These are phyloP conservation scores for Ridgeia piscesae DNA, from an alignment of 1,140 invertebrate genomes.

Conservation along the genomic window DNA sequence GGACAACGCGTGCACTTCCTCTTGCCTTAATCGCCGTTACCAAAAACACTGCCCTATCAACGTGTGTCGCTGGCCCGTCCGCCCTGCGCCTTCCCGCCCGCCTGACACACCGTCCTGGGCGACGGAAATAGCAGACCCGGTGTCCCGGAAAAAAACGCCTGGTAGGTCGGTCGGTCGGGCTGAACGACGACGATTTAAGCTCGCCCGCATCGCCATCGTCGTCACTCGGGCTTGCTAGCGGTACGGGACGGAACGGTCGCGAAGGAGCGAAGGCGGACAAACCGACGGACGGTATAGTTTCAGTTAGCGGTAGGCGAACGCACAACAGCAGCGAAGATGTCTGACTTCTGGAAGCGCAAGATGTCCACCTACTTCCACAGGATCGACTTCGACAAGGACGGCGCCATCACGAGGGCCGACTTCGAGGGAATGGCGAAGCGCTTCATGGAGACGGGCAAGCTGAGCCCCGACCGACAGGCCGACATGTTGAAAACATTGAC, in stretches of 20 bases:
- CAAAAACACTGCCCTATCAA: slow-evolving; percentile 5
- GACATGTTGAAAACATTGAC: slow-evolving; percentile 4
- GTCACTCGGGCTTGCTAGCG: background rate
- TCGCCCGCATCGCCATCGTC: background rate
- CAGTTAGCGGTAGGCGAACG: background rate
- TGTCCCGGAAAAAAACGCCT: background rate
- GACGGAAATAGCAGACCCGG: no score
- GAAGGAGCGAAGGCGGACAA: background rate
- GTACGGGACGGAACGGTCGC: background rate
- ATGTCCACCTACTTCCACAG: slow-evolving; percentile 26
- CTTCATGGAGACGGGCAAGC: slow-evolving; percentile 16
- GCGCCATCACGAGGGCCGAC: slow-evolving; percentile 22
- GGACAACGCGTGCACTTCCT: background rate
- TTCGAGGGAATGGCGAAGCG: slow-evolving; percentile 24
- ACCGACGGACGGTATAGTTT: background rate
- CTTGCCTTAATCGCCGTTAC: background rate
- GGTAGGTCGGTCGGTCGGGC: background rate
- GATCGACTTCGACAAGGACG: slow-evolving; percentile 29
- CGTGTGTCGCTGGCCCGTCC: background rate
- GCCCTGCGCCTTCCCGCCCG: background rate
- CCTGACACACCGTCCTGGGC: background rate
- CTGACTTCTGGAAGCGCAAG: slow-evolving; percentile 26
- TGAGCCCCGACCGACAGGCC: background rate
- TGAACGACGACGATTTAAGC: slow-evolving; percentile 4
- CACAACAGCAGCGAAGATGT: slow-evolving; percentile 21